Evolutionary conservation across 2,113 vertebrate species (phyloP).

Genomic region (Hemicordylus capensis): DNA sequence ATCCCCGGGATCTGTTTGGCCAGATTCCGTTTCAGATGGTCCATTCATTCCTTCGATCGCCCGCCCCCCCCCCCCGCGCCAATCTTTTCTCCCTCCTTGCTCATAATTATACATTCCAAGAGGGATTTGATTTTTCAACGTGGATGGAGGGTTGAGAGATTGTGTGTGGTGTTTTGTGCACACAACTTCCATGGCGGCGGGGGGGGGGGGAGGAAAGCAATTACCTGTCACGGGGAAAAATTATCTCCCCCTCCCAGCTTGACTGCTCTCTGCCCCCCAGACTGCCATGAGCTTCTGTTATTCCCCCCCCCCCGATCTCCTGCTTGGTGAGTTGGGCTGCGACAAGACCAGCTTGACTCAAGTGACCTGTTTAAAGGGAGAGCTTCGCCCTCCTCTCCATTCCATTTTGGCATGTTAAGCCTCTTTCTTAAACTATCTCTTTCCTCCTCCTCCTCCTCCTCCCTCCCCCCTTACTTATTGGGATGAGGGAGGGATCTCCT

Average conservation of each 20-base stretch:
- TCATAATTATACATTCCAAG: constrained; percentile 81
- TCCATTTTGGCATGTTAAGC: constrained; percentile 30
- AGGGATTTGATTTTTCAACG: constrained; percentile 20
- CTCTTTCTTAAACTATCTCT: constrained; percentile 2
- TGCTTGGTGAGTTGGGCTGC: constrained; percentile 10
- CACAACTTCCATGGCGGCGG: constrained; percentile 34
- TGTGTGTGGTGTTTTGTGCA: background rate
- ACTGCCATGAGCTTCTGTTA: background rate
- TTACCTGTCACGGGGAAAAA: constrained; percentile 74
- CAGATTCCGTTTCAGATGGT: background rate
- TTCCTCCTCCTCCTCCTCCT: background rate
- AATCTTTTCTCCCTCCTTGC: constrained; percentile 53
- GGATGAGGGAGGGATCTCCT: background rate
- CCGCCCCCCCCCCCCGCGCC: background rate
- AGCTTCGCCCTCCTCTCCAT: constrained; percentile 6
- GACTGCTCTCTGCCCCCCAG: constrained; percentile 24
- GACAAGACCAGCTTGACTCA: constrained; percentile 33
- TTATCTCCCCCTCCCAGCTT: constrained; percentile 3
- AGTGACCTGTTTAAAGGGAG: constrained; percentile 31
- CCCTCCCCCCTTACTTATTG: background rate
- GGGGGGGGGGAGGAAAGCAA: constrained; percentile 55
- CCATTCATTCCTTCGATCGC: background rate
- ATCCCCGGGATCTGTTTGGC: constrained; percentile 47
- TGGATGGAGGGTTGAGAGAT: constrained; percentile 18
- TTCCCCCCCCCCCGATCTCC: constrained; percentile 25